These are phyloP conservation scores for Knipowitschia caucasica DNA, from an alignment of 2,797 vertebrate species.

Conservation along the genomic window DNA sequence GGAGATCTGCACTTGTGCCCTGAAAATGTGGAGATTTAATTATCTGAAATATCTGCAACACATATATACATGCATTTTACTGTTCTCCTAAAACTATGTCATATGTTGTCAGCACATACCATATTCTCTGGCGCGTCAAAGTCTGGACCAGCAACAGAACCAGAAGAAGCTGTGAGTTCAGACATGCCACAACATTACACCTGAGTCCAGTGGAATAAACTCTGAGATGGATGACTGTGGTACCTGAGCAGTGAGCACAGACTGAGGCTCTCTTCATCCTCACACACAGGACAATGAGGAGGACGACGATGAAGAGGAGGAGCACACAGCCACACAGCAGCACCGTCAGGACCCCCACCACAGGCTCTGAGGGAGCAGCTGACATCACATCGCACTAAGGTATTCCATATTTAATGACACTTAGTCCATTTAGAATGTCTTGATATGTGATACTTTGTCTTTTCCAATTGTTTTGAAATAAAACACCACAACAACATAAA, in stretches of 20 bases:
- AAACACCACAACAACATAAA: no score
- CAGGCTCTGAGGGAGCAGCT: background rate
- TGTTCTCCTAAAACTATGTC: no score
- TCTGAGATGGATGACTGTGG: background rate
- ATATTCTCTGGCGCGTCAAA: background rate
- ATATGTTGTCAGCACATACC: background rate
- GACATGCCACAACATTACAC: background rate
- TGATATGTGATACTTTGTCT: no score
- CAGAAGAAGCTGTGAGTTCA: background rate
- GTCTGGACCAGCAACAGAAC: background rate
- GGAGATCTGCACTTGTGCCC: background rate
- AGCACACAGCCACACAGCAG: conserved; percentile 7
- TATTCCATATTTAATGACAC: no score
- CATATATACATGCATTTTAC: no score
- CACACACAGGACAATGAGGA: conserved; percentile 3
- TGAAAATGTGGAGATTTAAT: background rate
- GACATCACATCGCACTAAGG: no score
- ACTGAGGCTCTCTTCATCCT: background rate
- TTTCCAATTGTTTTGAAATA: no score
- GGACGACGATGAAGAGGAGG: no score
- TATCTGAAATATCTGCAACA: background rate
- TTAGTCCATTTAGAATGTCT: no score
- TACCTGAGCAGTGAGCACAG: conserved; percentile 5
- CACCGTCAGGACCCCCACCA: background rate
- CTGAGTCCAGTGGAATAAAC: background rate